A percentile compares a stretch with the other conserved stretches of the same genome.
These are phyloP conservation scores for Raja brachyura DNA, from an alignment of 2,113 vertebrate genomes.

Conservation along the genomic window DNA sequence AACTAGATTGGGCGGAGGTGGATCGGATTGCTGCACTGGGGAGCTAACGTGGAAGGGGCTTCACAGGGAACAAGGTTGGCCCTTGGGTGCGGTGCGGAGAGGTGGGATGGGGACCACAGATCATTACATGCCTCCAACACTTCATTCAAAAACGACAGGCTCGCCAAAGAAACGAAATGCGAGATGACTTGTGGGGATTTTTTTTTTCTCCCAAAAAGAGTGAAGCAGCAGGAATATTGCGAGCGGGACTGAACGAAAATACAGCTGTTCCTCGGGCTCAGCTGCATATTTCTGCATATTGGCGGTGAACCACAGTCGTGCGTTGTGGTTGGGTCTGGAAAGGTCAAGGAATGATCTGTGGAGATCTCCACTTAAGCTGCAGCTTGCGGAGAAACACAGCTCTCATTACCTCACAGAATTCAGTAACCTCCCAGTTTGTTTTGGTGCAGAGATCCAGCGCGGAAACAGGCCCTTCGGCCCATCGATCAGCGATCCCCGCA, in stretches of 20 bases:
- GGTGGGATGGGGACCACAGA: constrained; percentile 19
- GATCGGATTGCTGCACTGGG: neutral
- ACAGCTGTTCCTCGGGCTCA: constrained; percentile 1
- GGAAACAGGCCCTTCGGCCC: too few relatives aligned
- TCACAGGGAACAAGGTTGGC: neutral
- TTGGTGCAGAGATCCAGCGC: too few relatives aligned
- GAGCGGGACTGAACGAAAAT: constrained; percentile 1
- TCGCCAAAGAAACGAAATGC: neutral
- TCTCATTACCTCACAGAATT: neutral
- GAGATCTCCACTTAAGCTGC: neutral
- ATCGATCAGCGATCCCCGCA: too few relatives aligned
- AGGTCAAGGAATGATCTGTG: constrained; percentile 11
- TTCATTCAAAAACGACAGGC: constrained; percentile 17
- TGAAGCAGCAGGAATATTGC: neutral
- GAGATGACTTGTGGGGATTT: neutral
- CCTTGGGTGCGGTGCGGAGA: neutral
- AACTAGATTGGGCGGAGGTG: constrained; percentile 20
- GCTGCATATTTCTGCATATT: neutral
- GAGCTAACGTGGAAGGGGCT: neutral
- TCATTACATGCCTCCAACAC: constrained; percentile 15
- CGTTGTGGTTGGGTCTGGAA: constrained; percentile 6
- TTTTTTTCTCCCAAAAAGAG: neutral
- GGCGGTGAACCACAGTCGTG: neutral
- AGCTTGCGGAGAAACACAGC: neutral
- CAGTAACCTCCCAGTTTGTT: neutral